phyloP scores from a whole-genome alignment of 2,797 vertebrate genomes.

The Notamacropus eugenii region DNA sequence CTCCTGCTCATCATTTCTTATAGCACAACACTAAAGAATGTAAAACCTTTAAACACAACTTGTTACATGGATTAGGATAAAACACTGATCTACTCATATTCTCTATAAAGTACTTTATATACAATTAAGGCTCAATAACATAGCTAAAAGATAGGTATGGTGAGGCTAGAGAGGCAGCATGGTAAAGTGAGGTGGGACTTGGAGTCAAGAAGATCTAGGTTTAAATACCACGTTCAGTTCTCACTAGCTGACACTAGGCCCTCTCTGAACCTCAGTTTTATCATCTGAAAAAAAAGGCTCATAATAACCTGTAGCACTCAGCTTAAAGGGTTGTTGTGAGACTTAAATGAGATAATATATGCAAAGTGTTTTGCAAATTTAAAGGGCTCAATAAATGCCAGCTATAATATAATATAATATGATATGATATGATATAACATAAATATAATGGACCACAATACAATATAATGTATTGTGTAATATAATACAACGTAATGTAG shows the following conservation, averaged over 20 bases:
- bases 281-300: slow-evolving; percentile 34
- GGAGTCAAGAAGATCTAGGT: neutral
- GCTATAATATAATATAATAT: neutral
- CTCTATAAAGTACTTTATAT: neutral
- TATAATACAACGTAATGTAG: neutral
- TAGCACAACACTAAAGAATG: too few species aligned
- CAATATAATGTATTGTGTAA: neutral
- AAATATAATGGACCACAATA: neutral
- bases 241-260: slow-evolving; percentile 8
- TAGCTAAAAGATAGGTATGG: neutral
- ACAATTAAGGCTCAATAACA: neutral
- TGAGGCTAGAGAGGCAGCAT: neutral
- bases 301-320: neutral
- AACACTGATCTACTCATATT: neutral
- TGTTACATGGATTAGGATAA: neutral
- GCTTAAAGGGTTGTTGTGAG: neutral
- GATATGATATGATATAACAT: too few species aligned
- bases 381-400: neutral
- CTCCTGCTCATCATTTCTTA: too few species aligned
- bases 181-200: neutral
- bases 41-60: neutral
- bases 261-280: neutral
- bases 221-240: neutral
- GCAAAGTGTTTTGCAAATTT: slow-evolving; percentile 5
- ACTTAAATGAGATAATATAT: neutral